Evolutionary conservation across 2,888 invertebrate genomes (phyloP).

Genomic region (Hipparchia semele): DNA sequence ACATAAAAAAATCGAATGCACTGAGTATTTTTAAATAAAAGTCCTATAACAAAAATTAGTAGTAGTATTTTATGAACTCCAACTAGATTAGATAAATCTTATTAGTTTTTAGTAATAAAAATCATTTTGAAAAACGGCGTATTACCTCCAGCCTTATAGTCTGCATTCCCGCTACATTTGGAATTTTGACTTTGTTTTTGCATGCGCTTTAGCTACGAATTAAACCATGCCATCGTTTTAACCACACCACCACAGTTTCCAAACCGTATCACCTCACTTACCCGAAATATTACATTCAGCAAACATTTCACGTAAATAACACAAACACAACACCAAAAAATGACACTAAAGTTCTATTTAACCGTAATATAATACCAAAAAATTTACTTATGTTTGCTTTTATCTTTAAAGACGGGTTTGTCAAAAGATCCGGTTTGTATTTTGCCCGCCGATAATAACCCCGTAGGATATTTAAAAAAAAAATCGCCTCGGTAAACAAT

Average conservation of each 20-base stretch:
- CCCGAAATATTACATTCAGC: slow-evolving; percentile 58
- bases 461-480: slow-evolving; percentile 63
- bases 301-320: slow-evolving; percentile 46
- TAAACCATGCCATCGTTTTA: slow-evolving; percentile 65
- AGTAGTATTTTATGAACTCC: slow-evolving; percentile 11
- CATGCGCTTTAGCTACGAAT: slow-evolving; percentile 65
- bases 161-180: slow-evolving; percentile 50
- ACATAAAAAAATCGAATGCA: not conserved
- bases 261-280: slow-evolving; percentile 76
- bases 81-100: slow-evolving; percentile 1
- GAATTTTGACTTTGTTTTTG: slow-evolving; percentile 39
- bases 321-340: slow-evolving; percentile 40
- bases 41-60: not conserved
- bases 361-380: slow-evolving; percentile 42
- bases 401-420: slow-evolving; percentile 34
- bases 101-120: slow-evolving; percentile 19
- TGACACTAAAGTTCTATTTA: slow-evolving; percentile 42
- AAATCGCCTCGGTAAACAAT: slow-evolving; percentile 76
- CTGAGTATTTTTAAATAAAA: not conserved
- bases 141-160: slow-evolving; percentile 37
- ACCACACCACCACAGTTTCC: slow-evolving; percentile 74
- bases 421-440: slow-evolving; percentile 47
- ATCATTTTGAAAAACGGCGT: slow-evolving; percentile 16
- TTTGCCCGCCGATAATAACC: slow-evolving; percentile 45
- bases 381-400: slow-evolving; percentile 32